Evolutionary conservation across 2,888 invertebrate species (phyloP).

Genomic region (Polia nebulosa): DNA sequence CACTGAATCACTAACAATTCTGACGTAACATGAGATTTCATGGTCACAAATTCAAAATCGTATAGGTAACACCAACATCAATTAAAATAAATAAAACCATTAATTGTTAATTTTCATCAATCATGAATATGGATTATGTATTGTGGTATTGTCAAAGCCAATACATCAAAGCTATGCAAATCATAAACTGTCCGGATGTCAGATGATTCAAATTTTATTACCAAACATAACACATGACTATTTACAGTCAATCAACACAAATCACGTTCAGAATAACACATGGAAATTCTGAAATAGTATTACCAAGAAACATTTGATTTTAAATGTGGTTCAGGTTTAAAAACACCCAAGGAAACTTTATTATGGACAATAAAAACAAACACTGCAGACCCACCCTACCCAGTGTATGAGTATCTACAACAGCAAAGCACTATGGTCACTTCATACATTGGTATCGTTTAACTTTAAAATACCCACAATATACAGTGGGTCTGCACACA

Average conservation of each 20-base stretch:
- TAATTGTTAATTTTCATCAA: conserved; percentile 31
- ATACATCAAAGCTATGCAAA: conserved; percentile 29
- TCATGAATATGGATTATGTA: conserved; percentile 30
- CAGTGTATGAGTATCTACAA: too few relatives aligned
- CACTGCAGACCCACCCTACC: too few relatives aligned
- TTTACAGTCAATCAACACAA: conserved; percentile 33
- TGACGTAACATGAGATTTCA: background rate
- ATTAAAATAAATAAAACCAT: background rate
- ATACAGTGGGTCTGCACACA: too few relatives aligned
- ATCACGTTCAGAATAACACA: conserved; percentile 5
- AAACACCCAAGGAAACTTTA: too few relatives aligned
- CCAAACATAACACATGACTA: conserved; percentile 24
- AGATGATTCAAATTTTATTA: conserved; percentile 43
- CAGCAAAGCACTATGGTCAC: too few relatives aligned
- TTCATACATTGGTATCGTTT: too few relatives aligned
- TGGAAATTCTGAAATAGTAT: conserved; percentile 1
- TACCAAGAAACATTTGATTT: background rate
- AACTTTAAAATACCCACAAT: too few relatives aligned
- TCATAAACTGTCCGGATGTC: conserved; percentile 35
- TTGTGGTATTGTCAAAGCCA: conserved; percentile 41
- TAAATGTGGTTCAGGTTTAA: background rate
- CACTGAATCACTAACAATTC: background rate
- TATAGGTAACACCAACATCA: background rate
- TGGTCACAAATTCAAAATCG: background rate
- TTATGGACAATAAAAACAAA: too few relatives aligned